Evolutionary conservation across 2,113 vertebrate genomes (phyloP).

Genomic region (Himantopus leucocephalus): DNA sequence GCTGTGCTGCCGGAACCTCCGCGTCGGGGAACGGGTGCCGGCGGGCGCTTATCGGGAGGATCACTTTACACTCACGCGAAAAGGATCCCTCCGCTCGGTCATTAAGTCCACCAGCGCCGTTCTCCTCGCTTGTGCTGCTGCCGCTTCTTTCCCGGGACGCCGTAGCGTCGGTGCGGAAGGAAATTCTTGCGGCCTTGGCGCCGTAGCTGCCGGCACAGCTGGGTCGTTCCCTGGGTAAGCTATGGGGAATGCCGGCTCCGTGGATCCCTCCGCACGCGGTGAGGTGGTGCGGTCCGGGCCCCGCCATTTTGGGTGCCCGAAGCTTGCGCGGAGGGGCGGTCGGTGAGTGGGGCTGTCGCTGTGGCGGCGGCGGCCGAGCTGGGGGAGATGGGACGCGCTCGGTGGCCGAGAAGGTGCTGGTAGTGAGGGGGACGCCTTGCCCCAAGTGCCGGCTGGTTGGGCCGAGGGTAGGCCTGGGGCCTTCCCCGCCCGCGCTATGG

Average conservation of each 20-base stretch:
- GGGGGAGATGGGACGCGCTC: not conserved
- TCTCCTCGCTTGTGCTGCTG: rapidly evolving
- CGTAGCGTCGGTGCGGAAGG: rapidly evolving
- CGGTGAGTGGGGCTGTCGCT: rapidly evolving
- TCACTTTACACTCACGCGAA: rapidly evolving
- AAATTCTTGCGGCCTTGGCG: rapidly evolving
- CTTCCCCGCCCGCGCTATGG: not conserved
- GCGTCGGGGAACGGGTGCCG: not conserved
- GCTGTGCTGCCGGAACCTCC: not conserved
- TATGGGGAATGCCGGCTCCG: rapidly evolving
- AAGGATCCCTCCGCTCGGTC: not conserved
- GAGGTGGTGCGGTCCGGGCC: rapidly evolving
- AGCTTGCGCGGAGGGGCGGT: rapidly evolving
- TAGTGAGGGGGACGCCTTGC: not conserved
- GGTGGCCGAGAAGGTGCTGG: not conserved
- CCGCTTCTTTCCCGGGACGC: no score
- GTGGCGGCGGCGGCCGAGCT: not conserved
- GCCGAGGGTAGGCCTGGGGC: not conserved
- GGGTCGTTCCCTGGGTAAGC: rapidly evolving
- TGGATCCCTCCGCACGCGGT: not conserved
- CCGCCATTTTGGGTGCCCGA: not conserved
- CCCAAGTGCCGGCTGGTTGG: rapidly evolving
- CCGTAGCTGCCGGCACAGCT: not conserved
- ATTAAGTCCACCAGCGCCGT: not conserved
- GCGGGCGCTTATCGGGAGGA: not conserved